Evolutionary conservation across 2,797 vertebrate genomes (phyloP).

Genomic region (Spinibarbus caldwelli): DNA sequence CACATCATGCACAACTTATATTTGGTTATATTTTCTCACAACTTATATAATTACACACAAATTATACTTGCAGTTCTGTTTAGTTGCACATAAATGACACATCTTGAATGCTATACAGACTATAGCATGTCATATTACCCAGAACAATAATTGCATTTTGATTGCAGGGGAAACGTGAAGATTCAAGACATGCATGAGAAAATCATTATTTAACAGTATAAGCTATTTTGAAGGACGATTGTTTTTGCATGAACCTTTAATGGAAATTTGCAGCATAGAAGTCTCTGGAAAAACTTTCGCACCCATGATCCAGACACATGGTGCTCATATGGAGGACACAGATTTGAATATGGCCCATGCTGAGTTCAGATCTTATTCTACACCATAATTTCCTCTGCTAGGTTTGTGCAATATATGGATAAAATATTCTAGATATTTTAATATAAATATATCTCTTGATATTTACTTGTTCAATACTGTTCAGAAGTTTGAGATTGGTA

Average conservation of each 20-base stretch:
- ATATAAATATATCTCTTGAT: no score
- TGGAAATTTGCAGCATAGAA: background rate
- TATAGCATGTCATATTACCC: background rate
- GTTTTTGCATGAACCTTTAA: no score
- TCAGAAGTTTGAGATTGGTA: background rate
- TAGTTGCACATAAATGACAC: background rate
- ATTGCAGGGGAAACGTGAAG: background rate
- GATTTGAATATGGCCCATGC: background rate
- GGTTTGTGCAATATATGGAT: no score
- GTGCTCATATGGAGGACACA: background rate
- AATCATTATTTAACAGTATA: background rate
- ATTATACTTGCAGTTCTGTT: background rate
- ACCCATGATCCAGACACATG: background rate
- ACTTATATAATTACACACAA: background rate
- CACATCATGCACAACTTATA: background rate
- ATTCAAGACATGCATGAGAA: background rate
- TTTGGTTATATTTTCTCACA: background rate
- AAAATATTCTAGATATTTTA: no score
- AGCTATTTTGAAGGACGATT: no score
- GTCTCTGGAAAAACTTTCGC: background rate
- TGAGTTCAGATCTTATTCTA: no score
- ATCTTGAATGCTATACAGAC: background rate
- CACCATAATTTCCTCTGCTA: no score
- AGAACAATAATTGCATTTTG: slow-evolving; percentile 37
- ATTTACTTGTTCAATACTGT: no score